Evolutionary conservation across 1,140 invertebrate genomes (phyloP).

Genomic region (Drosophila ercepeae): DNA sequence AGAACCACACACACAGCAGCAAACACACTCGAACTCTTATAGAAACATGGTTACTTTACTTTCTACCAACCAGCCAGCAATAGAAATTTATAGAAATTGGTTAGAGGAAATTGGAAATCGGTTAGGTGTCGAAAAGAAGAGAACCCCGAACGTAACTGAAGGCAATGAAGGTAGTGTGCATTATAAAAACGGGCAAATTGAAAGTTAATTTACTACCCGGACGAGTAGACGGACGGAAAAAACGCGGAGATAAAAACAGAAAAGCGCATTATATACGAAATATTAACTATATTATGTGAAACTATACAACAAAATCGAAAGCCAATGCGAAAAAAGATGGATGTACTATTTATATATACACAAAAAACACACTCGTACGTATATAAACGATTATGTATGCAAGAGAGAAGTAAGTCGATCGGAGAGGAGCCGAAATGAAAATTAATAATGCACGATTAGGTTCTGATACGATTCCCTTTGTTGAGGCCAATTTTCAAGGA

Average conservation of each 20-base stretch:
- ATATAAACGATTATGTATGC: conserved; percentile 33
- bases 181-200: conserved; percentile 23
- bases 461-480: conserved; percentile 50
- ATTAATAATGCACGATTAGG: conserved; percentile 42
- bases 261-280: conserved; percentile 69
- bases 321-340: conserved; percentile 27
- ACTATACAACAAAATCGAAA: conserved; percentile 55
- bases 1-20: conserved; percentile 4
- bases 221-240: conserved; percentile 20
- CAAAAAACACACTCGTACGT: conserved; percentile 22
- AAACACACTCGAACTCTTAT: conserved; percentile 12
- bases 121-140: conserved; percentile 42
- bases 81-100: conserved; percentile 61
- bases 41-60: conserved; percentile 48
- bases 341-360: conserved; percentile 74
- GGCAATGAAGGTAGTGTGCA: conserved; percentile 26
- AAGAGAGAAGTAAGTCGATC: conserved; percentile 8
- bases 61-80: conserved; percentile 56
- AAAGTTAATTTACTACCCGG: conserved; percentile 30
- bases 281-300: conserved; percentile 74
- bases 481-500: conserved; percentile 44
- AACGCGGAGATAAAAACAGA: conserved; percentile 54
- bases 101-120: conserved; percentile 48
- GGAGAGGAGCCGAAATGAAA: conserved; percentile 24
- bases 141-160: conserved; percentile 16